These are phyloP conservation scores for Tetraneura akinire DNA, from an alignment of 1,140 invertebrate species.

Conservation along the genomic window DNA sequence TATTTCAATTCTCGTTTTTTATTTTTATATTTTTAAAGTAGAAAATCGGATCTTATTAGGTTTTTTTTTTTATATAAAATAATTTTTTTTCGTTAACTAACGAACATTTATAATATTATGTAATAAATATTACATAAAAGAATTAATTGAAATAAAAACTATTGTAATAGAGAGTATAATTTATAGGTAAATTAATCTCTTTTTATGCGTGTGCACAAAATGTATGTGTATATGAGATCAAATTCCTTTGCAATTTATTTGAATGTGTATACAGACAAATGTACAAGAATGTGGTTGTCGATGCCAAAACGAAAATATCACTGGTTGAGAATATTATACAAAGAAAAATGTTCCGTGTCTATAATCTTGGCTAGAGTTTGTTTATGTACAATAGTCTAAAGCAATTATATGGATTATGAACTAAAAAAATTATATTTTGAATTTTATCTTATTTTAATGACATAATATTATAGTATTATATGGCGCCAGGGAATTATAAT, in stretches of 20 bases:
- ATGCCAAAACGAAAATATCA: conserved; percentile 51
- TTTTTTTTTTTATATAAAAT: too few species aligned
- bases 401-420: not conserved
- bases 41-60: not conserved
- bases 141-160: too few species aligned
- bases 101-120: too few species aligned
- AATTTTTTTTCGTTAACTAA: too few species aligned
- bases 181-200: conserved; percentile 26
- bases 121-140: too few species aligned
- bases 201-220: conserved; percentile 30
- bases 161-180: conserved; percentile 4
- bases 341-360: conserved; percentile 23
- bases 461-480: not conserved
- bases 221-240: conserved; percentile 21
- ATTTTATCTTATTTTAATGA: not conserved
- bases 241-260: conserved; percentile 28
- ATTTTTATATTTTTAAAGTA: not conserved
- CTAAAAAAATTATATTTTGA: conserved; percentile 5
- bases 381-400: not conserved
- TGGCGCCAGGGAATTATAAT: too few species aligned
- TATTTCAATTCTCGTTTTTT: not conserved
- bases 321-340: conserved; percentile 40
- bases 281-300: conserved; percentile 28
- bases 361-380: conserved; percentile 30
- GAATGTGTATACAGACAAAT: conserved; percentile 10